A percentile compares a stretch with the other conserved stretches of the same genome.
These are phyloP conservation scores for Drosophila paramelanica DNA, from an alignment of 2,888 invertebrate species.

Conservation along the genomic window DNA sequence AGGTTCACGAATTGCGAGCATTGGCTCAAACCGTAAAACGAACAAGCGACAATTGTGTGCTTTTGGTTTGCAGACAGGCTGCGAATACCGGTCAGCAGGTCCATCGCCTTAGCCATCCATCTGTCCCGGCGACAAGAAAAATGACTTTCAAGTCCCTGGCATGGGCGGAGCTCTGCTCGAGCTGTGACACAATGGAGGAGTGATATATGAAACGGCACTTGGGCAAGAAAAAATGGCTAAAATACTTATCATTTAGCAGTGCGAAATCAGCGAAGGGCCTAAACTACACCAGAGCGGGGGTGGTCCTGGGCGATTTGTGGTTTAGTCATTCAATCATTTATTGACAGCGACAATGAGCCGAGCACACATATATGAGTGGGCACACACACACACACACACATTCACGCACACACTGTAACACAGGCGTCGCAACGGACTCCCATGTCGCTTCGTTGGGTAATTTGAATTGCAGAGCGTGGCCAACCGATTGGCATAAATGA, in stretches of 20 bases:
- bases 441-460: constrained; percentile 15
- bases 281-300: background rate
- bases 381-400: constrained; percentile 5
- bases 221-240: constrained; percentile 7
- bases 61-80: background rate
- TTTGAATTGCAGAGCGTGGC: constrained; percentile 9
- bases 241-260: constrained; percentile 59
- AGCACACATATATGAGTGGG: constrained; percentile 11
- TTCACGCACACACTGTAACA: background rate
- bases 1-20: too few relatives aligned
- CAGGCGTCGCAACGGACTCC: background rate
- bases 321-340: constrained; percentile 55
- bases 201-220: constrained; percentile 47
- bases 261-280: constrained; percentile 2
- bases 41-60: too few relatives aligned
- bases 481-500: constrained; percentile 3
- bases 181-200: constrained; percentile 37
- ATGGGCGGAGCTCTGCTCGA: background rate
- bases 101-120: constrained; percentile 1
- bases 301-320: constrained; percentile 31
- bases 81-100: constrained; percentile 1
- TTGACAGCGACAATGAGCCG: constrained; percentile 53
- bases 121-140: constrained; percentile 53
- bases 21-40: background rate
- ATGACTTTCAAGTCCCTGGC: constrained; percentile 39